Base-by-base conservation (phyloP, 2,888 invertebrate species). In the Odontomyia ornata region DNA sequence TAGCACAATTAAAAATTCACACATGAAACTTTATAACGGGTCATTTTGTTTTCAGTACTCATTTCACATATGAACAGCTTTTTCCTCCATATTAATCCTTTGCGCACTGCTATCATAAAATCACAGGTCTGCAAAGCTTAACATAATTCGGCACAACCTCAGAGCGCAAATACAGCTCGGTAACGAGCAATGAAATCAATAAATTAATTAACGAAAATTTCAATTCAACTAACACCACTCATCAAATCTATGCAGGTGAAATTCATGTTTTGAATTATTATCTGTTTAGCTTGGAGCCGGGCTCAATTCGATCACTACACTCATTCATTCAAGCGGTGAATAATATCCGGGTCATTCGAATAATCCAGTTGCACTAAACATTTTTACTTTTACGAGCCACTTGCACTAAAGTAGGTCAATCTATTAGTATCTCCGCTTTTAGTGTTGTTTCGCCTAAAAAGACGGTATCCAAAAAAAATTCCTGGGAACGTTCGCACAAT, bases 261-360 rank as follows among this genome's bases (percentile, higher is more conserved):
- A 52, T 71, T 71, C 71, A 47, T 71, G 71, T 52, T 71, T 71
- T 25, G 27, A 47, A 71, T 71, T 23, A 67, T 47, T 9, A 64
- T 64, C 2, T 28, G 30, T 28, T 64, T 71, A 11, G 25, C 27
- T 71, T 25, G 71, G 13, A 52, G 23, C 25, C 13, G 27, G 15
- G 60, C 15, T 15, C 43, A 18, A 69, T 56, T 27, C 52, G 30
- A 60, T 73, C 73, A 60, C 73, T 73, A 57, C 47, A 28, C 18
- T 25, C 9, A 46, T 65, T 15, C 36, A 36, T 43, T 67, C 28
- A 5, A 67, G 47, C 27, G 28, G 46, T 15, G 60, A 47, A 60
- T 72, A 72, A 76, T 76, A 78, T 78, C 78, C 78, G 78, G 78
- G 76, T 78, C 78, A 78, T 64, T 76, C 52, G 47, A 76, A 76